Base-by-base conservation (phyloP, 2,113 vertebrate species). In the Perca fluviatilis region DNA sequence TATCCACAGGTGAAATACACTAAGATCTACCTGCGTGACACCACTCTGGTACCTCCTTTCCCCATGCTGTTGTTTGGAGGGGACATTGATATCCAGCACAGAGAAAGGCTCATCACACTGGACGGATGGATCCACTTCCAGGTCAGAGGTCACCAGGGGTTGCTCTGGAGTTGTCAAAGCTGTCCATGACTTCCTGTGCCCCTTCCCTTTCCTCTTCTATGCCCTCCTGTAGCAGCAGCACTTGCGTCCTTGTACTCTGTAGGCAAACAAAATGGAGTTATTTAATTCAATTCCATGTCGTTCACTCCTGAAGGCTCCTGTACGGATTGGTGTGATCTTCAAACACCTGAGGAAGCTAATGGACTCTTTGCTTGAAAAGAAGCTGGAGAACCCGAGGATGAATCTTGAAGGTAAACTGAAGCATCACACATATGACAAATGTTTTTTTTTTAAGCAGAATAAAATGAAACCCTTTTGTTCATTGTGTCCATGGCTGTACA, bases 101-200 rank as follows among this genome's bases (percentile, higher is more conserved):
- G 97, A 0, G 97, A 99, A 46, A 95, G 96, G 14, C 97, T 99
- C 68, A 95, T 99, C 63, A 96, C 97, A 36, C 92, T 99, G 66
- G 98, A 99, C 56, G 96, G 97, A 63, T 99, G 98, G 98, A 98
- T 99, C 76, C 96, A 96, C 92, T 99, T 99, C 89, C 98, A 99
- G 97, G 98, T 99, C 64, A 73, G 60, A 81, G 36, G 40, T 80
- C 57, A 53, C 3, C 0, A 6, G 2, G 1, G 14, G 14, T 65
- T 33, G 13, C 40, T 49, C 13, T 61, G 3, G 23, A 11, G 54
- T 19, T 65, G 15, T 67, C 46, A 27, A 11, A 51, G 18, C 11
- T 53, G 50, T 69, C 11, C 15, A 8, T 25, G 33, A 70, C 67
- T 40, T 56, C 36, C 36, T 3, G 61, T 62, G 4, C 19, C 51